Conservation (phyloP, 2,797 vertebrate genomes). For the Falco peregrinus region DNA sequence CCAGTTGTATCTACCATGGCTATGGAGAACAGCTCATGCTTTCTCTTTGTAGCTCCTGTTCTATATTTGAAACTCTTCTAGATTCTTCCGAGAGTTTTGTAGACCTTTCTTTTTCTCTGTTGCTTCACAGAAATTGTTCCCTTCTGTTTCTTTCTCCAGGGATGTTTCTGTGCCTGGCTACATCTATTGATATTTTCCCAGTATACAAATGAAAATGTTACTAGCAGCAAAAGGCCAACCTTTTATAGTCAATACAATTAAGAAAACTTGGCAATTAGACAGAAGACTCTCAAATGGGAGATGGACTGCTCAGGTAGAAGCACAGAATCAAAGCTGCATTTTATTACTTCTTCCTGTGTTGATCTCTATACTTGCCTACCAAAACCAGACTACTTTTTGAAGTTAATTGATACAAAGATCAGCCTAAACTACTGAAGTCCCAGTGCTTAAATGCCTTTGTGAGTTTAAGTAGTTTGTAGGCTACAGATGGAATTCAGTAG, state of each 20-base stretch:
- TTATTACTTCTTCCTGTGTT: constrained; percentile 17
- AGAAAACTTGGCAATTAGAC: background rate
- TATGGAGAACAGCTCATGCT: background rate
- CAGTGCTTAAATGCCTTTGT: background rate
- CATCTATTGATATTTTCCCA: background rate
- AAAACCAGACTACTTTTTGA: background rate
- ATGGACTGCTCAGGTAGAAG: background rate
- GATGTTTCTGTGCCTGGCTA: background rate
- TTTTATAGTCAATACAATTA: background rate
- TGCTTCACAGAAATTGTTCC: background rate
- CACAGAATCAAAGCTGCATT: background rate
- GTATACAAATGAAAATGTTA: background rate
- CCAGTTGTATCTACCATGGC: background rate
- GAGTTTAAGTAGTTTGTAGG: background rate
- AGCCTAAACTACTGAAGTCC: background rate
- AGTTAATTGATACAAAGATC: background rate
- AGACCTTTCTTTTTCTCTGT: background rate
- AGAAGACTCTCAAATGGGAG: background rate
- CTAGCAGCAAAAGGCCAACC: background rate
- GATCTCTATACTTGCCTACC: background rate
- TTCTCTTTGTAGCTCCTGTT: background rate
- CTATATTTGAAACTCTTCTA: background rate
- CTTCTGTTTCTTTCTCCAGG: background rate
- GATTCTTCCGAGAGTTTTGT: background rate
- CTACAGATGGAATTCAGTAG: background rate